Base-by-base conservation (phyloP, 2,113 vertebrate species). In the Thalassoma bifasciatum region DNA sequence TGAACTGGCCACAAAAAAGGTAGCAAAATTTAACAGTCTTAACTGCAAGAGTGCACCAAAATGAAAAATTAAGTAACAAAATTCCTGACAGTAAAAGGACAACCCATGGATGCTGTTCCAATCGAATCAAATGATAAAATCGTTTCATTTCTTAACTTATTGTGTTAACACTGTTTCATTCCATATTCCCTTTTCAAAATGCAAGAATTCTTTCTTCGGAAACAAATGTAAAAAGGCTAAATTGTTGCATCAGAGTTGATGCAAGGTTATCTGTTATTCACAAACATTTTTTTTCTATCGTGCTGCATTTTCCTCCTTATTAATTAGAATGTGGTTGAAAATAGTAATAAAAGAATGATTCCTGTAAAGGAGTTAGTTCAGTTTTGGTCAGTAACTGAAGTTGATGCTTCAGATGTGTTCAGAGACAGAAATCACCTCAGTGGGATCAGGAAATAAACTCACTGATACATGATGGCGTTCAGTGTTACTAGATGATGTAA, bases 351-450 rank as follows among this genome's bases (percentile, higher is more conserved):
- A 30, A 30, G 30, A 4, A 30, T 30, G 30, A 30, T 30, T 30
- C 30, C 6, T 4, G 30, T 30, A 30, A 3, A 30, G 6, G 30
- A 6, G 51, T 10, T 19, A 60, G 36, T 49, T 10, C 44, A 21
- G 49, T 66, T 34, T 54, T 57, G 58, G 26, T 34, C 13, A 50
- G 46, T 73, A 51, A 66, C 57, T 13, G 0, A 77, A 51, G 19
- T 40, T 23, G 16, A 51, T 22, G 69, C 17, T 17, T 60, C 13
- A 52, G 54, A 40, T 54, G 37, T 34, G 50, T 11, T 65, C 34
- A 57, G 51, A 64, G 8, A 49, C 53, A 46, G 19, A 60, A 64
- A 58, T 70, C 51, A 34, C 53, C 60, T 74, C 63, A 53, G 26
- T 61, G 40, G 21, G 5, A 60, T 17, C 42, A 40, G 53, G 11